These are phyloP conservation scores for Phyto melanocephala DNA, from an alignment of 2,888 invertebrate genomes.

Conservation along the genomic window DNA sequence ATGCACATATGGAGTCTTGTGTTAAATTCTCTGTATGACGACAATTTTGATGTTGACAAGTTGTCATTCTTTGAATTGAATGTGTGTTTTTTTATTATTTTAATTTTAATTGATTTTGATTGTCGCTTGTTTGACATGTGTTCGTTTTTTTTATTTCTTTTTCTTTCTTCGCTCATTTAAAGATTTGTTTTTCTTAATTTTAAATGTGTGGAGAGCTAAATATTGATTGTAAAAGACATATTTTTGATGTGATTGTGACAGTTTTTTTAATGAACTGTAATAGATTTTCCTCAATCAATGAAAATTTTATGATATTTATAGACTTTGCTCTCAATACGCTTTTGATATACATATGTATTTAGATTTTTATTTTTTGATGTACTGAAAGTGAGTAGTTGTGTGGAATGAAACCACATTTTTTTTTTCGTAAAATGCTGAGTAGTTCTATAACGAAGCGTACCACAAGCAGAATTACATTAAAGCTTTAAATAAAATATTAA, in stretches of 20 bases:
- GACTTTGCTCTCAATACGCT: not conserved
- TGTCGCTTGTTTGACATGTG: slow-evolving; percentile 46
- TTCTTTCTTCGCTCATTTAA: not conserved
- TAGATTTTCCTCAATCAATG: not conserved
- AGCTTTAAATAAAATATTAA: too few relatives aligned
- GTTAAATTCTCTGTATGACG: not conserved
- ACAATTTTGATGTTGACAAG: slow-evolving; percentile 21
- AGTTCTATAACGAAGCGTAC: too few relatives aligned
- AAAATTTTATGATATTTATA: not conserved
- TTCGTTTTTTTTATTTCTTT: not conserved
- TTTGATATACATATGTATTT: not conserved
- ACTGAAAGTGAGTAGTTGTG: too few relatives aligned
- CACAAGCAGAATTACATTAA: too few relatives aligned
- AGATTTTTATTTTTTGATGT: too few relatives aligned
- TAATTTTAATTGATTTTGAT: slow-evolving; percentile 49
- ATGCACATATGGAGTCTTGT: not conserved
- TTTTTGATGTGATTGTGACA: not conserved
- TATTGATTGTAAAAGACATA: slow-evolving; percentile 1
- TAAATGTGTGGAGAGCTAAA: not conserved
- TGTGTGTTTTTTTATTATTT: not conserved
- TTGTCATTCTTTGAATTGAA: slow-evolving; percentile 17
- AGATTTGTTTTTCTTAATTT: not conserved
- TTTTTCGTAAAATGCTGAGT: too few relatives aligned
- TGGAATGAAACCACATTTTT: too few relatives aligned
- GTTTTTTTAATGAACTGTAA: not conserved